Base-by-base conservation (phyloP, 2,113 vertebrate species). In the Tor tambroides region DNA sequence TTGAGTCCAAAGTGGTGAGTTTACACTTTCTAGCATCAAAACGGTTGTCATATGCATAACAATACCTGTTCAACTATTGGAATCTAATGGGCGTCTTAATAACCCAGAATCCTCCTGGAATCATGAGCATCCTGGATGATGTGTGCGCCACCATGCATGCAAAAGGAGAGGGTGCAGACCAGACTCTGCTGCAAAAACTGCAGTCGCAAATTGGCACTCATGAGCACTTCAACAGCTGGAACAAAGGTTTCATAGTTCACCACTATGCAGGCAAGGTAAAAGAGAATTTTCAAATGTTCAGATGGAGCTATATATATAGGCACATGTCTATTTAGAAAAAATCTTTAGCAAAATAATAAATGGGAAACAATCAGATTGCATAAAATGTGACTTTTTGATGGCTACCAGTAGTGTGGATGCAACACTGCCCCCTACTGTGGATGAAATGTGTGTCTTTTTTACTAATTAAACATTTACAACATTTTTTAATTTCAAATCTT, bases 81-180 rank as follows among this genome's bases (percentile, higher is more conserved):
- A 1, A 35, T 72, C 46, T 38, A 3, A 71, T 56, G 46, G 32
- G 3, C 7, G 6, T 6, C 2, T 41, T 59, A 3, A 84, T 56
- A 19, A 41, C 71, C 89, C 92, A 96, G 96, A 96, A 91, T 84
- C 96, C 96, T 30, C 93, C 91, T 0, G 96, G 96, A 4, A 89
- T 96, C 28, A 96, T 96, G 95, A 96, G 96, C 84, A 90, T 96
- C 87, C 91, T 96, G 89, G 96, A 96, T 12, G 96, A 96, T 4
- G 95, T 96, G 7, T 96, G 96, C 0, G 96, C 96, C 3, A 96
- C 96, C 1, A 96, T 96, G 96, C 96, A 96, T 26, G 96, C 96
- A n/a, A 96, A 96, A 88, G 96, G 96, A 0, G 95, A 96, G 23
- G 96, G 96, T 0, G 96, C 96, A 0, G 96, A 96, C 79, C 95